Conservation (phyloP, 2,113 vertebrate genomes). For the Bungarus multicinctus region DNA sequence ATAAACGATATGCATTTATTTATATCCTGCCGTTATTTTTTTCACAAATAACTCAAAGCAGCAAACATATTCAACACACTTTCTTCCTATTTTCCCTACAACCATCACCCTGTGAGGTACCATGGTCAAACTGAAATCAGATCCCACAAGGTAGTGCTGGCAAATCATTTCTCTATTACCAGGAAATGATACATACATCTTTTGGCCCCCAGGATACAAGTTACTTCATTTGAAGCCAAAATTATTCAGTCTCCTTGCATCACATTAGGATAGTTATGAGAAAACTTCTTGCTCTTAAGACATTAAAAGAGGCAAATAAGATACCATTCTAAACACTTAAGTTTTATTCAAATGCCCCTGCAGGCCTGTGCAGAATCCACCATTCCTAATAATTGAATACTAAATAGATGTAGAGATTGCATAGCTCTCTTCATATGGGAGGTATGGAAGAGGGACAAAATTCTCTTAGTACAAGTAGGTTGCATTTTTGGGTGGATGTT, state of each 20-base stretch:
- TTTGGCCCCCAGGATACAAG: background rate
- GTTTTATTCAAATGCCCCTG: background rate
- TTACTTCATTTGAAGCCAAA: background rate
- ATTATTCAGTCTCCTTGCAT: background rate
- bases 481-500: background rate
- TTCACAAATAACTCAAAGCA: background rate
- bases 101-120: background rate
- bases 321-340: background rate
- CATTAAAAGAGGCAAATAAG: background rate
- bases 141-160: background rate
- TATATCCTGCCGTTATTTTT: background rate
- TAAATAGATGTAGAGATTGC: background rate
- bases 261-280: background rate
- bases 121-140: background rate
- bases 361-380: background rate
- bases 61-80: background rate
- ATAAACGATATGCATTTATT: background rate
- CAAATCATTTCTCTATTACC: background rate
- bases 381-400: background rate
- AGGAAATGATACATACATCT: background rate
- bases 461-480: background rate
- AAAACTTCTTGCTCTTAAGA: background rate
- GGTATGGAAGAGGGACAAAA: background rate
- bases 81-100: background rate
- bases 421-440: background rate